phyloP scores from a whole-genome alignment of 2,797 vertebrate genomes.

The Siniperca scherzeri region DNA sequence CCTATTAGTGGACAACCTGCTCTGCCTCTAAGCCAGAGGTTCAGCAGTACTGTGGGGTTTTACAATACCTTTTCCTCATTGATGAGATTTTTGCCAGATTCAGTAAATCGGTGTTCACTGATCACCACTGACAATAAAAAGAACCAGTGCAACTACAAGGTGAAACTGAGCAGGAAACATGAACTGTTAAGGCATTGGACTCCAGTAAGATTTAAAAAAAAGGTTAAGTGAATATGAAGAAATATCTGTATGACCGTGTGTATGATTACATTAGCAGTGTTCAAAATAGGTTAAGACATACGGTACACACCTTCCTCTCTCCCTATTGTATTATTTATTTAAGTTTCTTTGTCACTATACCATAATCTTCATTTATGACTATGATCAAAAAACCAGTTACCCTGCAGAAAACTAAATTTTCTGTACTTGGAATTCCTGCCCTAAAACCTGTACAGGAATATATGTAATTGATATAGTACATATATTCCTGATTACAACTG shows the following conservation, averaged over 20 bases:
- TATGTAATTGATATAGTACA: background rate
- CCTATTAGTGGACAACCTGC: too few relatives aligned
- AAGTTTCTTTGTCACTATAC: background rate
- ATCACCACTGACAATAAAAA: background rate
- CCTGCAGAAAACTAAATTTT: background rate
- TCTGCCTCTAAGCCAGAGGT: too few relatives aligned
- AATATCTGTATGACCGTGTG: background rate
- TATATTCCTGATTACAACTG: background rate
- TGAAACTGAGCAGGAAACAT: background rate
- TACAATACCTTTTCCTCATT: constrained; percentile 4
- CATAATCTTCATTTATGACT: background rate
- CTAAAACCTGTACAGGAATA: background rate
- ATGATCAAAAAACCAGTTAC: background rate
- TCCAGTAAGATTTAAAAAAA: background rate
- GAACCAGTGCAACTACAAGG: constrained; percentile 1
- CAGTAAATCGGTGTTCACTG: background rate
- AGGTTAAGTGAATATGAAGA: background rate
- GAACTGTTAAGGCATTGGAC: background rate
- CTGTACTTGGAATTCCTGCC: background rate
- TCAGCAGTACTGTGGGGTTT: background rate
- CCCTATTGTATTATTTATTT: background rate
- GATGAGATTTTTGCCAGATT: background rate
- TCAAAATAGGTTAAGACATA: background rate
- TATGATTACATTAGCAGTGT: background rate
- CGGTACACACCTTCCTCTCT: background rate